phyloP scores from a whole-genome alignment of 2,113 vertebrate genomes.

The Actenoides lindsayi region DNA sequence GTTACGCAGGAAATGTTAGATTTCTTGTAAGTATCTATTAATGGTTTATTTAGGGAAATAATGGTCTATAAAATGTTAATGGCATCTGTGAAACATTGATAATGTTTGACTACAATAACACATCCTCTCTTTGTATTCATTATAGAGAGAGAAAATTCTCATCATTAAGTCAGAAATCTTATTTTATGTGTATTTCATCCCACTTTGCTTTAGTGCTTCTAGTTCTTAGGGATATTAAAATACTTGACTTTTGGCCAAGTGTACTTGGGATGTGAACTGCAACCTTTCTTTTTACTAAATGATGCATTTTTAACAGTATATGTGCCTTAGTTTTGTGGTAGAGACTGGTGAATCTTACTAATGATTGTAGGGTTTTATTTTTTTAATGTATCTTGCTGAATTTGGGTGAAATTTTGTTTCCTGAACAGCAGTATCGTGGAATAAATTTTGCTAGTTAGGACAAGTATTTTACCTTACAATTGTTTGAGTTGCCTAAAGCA shows the following conservation, averaged over 20 bases:
- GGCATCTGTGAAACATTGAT: neutral
- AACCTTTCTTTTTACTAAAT: neutral
- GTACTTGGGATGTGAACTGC: neutral
- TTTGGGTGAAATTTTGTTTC: neutral
- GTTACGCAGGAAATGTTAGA: neutral
- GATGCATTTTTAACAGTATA: neutral
- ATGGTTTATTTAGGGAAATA: neutral
- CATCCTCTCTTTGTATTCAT: neutral
- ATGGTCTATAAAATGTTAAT: neutral
- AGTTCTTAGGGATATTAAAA: neutral
- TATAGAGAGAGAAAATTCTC: neutral
- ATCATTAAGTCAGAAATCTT: neutral
- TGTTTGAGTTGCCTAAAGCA: neutral
- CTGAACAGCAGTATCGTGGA: neutral
- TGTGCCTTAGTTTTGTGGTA: neutral
- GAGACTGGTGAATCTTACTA: neutral
- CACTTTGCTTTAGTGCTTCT: neutral
- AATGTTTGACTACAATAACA: neutral
- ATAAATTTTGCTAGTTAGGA: neutral
- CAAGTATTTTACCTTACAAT: neutral
- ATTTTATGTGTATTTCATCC: neutral
- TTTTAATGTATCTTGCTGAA: neutral
- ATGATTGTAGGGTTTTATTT: neutral
- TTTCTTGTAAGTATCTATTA: neutral
- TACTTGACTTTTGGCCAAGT: neutral